These are phyloP conservation scores for Poeciliopsis occidentalis DNA, from an alignment of 2,113 vertebrate species.

Conservation along the genomic window DNA sequence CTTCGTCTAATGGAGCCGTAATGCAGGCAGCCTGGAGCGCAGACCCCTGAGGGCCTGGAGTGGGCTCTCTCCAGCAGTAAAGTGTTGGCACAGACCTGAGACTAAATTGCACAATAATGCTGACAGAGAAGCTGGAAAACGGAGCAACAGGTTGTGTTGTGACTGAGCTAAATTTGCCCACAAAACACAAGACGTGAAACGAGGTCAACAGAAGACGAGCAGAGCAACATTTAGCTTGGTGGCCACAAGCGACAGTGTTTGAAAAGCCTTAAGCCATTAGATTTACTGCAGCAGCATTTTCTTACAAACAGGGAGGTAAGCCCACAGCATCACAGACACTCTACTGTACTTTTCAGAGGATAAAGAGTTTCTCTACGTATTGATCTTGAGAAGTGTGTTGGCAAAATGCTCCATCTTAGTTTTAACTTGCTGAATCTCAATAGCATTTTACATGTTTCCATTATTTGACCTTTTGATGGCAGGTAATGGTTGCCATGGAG, in stretches of 20 bases:
- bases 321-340: background rate
- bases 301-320: background rate
- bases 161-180: conserved; percentile 3
- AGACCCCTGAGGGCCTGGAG: conserved; percentile 19
- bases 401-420: no score
- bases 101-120: conserved; percentile 25
- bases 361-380: background rate
- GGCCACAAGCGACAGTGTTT: no score
- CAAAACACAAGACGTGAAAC: background rate
- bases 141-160: background rate
- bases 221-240: background rate
- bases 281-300: no score
- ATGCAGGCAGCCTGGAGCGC: conserved; percentile 24
- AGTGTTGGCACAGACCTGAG: conserved; percentile 33
- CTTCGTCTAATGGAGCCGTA: conserved; percentile 40
- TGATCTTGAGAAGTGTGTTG: background rate
- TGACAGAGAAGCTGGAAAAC: conserved; percentile 6
- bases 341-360: background rate
- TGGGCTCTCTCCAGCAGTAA: conserved; percentile 23
- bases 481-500: no score
- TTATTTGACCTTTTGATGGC: background rate
- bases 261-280: no score
- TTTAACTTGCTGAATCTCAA: no score
- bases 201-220: background rate
- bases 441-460: background rate